A percentile compares a stretch with the other conserved stretches of the same genome.
Conservation (phyloP, 2,113 vertebrate genomes). For the Alaudala cheleensis region DNA sequence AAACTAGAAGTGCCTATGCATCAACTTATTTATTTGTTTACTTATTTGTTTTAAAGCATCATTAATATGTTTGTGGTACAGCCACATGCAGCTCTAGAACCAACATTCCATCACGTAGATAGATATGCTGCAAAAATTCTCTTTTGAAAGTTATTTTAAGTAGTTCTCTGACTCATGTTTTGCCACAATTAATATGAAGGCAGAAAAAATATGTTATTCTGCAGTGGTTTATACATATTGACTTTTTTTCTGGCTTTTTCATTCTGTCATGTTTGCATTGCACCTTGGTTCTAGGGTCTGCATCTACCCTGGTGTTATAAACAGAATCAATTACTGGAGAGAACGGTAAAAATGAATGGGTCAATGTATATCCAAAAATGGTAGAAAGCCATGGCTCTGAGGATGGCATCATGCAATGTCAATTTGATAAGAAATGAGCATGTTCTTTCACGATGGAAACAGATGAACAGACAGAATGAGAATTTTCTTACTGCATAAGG, state of each 20-base stretch:
- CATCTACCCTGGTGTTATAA: not conserved
- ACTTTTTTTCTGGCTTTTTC: not conserved
- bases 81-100: not conserved
- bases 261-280: not conserved
- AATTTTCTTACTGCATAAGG: not conserved
- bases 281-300: not conserved
- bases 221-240: not conserved
- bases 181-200: not conserved
- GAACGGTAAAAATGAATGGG: not conserved
- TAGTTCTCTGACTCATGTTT: not conserved
- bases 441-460: not conserved
- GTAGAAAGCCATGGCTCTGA: not conserved
- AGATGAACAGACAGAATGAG: not conserved
- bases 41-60: not conserved
- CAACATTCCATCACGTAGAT: accelerated
- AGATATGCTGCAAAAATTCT: not conserved
- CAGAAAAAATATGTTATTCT: not conserved
- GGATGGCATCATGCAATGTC: not conserved
- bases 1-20: not conserved
- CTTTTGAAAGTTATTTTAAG: not conserved
- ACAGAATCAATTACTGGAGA: not conserved
- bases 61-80: not conserved
- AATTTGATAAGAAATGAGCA: not conserved
- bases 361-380: not conserved
- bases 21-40: not conserved